Conservation (phyloP, 2,797 vertebrate species). For the Phoeniculus purpureus region DNA sequence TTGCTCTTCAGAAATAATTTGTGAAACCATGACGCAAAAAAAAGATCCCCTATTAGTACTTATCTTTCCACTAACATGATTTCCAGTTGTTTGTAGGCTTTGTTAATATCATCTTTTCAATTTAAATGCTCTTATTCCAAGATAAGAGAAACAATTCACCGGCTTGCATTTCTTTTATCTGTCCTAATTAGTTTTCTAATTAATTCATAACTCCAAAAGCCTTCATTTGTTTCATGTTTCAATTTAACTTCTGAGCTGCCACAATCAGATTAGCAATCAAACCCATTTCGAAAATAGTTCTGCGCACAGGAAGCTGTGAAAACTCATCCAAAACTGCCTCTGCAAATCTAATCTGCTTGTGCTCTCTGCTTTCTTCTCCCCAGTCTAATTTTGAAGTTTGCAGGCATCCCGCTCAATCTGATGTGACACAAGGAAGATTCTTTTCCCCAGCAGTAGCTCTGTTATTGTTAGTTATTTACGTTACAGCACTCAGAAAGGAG, state of each 20-base stretch:
- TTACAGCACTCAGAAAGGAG: not conserved
- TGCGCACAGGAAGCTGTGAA: slow-evolving; percentile 19
- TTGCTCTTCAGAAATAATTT: not conserved
- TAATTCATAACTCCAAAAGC: slow-evolving; percentile 62
- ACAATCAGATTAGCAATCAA: slow-evolving; percentile 62
- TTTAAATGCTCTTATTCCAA: slow-evolving; percentile 52
- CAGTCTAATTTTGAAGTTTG: slow-evolving; percentile 21
- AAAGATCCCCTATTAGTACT: slow-evolving; percentile 8
- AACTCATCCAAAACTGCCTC: not conserved
- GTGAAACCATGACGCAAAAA: not conserved
- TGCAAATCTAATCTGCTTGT: not conserved
- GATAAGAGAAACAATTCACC: slow-evolving; percentile 60
- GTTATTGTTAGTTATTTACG: slow-evolving; percentile 26
- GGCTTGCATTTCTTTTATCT: slow-evolving; percentile 35
- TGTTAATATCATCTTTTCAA: slow-evolving; percentile 59
- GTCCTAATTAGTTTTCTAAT: slow-evolving; percentile 66
- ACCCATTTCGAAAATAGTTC: slow-evolving; percentile 41
- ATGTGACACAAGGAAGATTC: not conserved
- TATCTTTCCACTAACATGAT: slow-evolving; percentile 34
- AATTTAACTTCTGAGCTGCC: slow-evolving; percentile 36
- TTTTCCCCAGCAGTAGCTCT: slow-evolving; percentile 19
- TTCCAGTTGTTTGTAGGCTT: slow-evolving; percentile 50
- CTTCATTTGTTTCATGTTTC: slow-evolving; percentile 66
- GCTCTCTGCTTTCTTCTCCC: not conserved
- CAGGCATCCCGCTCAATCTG: slow-evolving; percentile 1